Base-by-base conservation (phyloP, 2,888 invertebrate genomes). In the Lasioglossum pauxillum region DNA sequence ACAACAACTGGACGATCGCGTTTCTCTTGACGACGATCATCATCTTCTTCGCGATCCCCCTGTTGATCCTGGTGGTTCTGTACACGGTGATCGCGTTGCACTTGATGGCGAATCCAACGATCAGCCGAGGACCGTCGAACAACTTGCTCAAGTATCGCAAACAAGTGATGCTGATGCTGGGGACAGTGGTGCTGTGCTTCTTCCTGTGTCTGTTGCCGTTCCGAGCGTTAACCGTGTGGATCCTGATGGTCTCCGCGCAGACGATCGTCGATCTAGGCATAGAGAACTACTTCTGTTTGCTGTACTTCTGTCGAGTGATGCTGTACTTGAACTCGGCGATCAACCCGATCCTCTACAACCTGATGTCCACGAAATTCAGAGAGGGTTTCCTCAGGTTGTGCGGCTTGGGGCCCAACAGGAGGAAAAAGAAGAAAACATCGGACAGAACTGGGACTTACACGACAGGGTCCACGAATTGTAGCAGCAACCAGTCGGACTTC, bases 311-410 rank as follows among this genome's bases (percentile, higher is more conserved):
- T 94, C 97, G 98, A 90, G 97, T 98, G 80, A 98, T 98, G 97
- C 96, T 98, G 90, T 98, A 98, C 95, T 96, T 98, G 79, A 98
- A 99, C 95, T 98, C 98, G 75, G 98, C 98, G 19, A 97, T 98
- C 80, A 99, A 99, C 96, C 98, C 98, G 19, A 98, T 98, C 92
- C 96, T 99, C 78, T 99, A 99, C 95, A 98, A 98, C 95, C 96
- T 98, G 80, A 98, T 98, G 97, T 98, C 98, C 83, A 98, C 98
- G 1, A 98, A 98, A 94, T 99, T 99, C 95, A 96, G 98, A 14
- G 97, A 97, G 77, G 98, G 98, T 7, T 98, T 98, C 91, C 96
- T 97, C 79, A 97, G 96, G 92, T 95, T 98, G 75, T 96, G 97
- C 87, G 96, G 96, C 7, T 93, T 95, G 41, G 90, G 91, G 0